phyloP scores from a whole-genome alignment of 2,797 vertebrate genomes.

The Numenius phaeopus region DNA sequence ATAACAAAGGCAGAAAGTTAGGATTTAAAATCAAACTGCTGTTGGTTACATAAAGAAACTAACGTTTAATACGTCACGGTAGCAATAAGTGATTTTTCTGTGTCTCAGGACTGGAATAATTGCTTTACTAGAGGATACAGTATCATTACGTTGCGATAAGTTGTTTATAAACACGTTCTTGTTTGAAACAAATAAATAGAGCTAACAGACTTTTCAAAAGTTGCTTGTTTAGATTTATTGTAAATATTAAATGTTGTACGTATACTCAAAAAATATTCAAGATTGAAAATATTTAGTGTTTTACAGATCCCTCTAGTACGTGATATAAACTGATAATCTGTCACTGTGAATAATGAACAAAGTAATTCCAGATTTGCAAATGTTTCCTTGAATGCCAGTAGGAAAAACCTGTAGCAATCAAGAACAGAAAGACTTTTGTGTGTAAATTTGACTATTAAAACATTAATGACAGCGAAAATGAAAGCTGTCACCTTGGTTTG shows the following conservation, averaged over 20 bases:
- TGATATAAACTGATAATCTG: slow-evolving; percentile 7
- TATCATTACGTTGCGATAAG: neutral
- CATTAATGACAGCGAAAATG: neutral
- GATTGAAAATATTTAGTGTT: neutral
- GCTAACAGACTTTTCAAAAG: neutral
- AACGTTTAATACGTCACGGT: neutral
- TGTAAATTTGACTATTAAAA: neutral
- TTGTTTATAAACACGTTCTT: neutral
- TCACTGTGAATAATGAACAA: neutral
- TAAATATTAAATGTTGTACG: neutral
- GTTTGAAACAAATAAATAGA: neutral
- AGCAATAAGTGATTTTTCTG: neutral
- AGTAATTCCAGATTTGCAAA: slow-evolving; percentile 8
- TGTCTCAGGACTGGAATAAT: neutral
- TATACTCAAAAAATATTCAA: neutral
- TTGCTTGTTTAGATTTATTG: neutral
- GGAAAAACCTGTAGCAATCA: slow-evolving; percentile 3
- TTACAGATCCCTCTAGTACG: neutral
- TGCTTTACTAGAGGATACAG: neutral
- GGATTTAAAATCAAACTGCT: slow-evolving; percentile 40
- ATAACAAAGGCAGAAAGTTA: slow-evolving; percentile 54
- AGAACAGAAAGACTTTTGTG: neutral
- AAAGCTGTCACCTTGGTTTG: neutral
- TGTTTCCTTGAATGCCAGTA: neutral
- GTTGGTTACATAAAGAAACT: slow-evolving; percentile 11